phyloP scores from a whole-genome alignment of 2,113 vertebrate genomes.

The Myrmophylax atrothorax region DNA sequence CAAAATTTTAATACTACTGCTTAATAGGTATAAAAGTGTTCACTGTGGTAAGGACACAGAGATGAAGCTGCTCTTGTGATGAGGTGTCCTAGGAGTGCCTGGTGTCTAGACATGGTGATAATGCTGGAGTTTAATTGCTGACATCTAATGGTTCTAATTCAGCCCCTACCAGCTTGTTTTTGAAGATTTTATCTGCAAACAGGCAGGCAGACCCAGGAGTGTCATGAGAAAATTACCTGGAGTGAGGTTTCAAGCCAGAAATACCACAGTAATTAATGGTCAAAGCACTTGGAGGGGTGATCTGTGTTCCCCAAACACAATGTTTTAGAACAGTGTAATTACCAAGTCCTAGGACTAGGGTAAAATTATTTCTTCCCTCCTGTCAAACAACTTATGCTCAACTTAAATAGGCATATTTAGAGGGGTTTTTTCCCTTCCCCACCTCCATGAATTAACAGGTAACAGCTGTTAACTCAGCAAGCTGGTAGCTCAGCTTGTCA shows the following conservation, averaged over 20 bases:
- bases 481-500: neutral
- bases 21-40: neutral
- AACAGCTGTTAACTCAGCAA: conserved; percentile 29
- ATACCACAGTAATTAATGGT: neutral
- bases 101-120: neutral
- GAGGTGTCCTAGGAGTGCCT: neutral
- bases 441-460: neutral
- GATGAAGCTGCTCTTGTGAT: neutral
- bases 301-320: neutral
- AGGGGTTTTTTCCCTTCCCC: neutral
- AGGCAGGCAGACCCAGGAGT: neutral
- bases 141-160: neutral
- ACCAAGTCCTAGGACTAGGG: neutral
- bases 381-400: neutral
- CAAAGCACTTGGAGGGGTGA: neutral
- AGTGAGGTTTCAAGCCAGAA: neutral
- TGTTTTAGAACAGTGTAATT: neutral
- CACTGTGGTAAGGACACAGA: neutral
- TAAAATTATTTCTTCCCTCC: neutral
- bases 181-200: neutral
- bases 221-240: neutral
- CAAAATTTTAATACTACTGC: neutral
- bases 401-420: neutral
- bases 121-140: neutral
- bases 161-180: neutral